phyloP scores from a whole-genome alignment of 2,113 vertebrate species.

The Mohoua ochrocephala region DNA sequence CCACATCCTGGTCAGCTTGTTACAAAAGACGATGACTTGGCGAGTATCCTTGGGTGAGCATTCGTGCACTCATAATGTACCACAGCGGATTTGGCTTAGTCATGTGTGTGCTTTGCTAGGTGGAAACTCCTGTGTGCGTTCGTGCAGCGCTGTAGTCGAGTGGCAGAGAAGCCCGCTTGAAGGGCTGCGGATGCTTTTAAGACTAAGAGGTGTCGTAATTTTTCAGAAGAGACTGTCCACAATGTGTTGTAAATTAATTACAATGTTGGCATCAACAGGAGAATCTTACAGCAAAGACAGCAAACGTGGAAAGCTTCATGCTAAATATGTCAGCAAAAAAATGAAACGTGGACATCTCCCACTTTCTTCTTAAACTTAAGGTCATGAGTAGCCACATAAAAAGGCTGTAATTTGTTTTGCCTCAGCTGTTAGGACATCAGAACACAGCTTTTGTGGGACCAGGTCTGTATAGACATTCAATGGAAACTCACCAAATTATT shows the following conservation, averaged over 20 bases:
- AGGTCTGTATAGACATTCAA: neutral
- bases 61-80: neutral
- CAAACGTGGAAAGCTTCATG: neutral
- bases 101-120: neutral
- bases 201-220: neutral
- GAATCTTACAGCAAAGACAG: neutral
- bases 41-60: neutral
- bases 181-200: neutral
- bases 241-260: neutral
- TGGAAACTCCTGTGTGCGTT: neutral
- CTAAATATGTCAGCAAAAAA: neutral
- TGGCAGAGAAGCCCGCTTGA: neutral
- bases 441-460: neutral
- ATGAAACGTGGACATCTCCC: neutral
- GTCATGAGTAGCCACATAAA: neutral
- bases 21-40: neutral
- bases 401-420: neutral
- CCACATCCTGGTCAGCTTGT: slow-evolving; percentile 28
- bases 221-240: neutral
- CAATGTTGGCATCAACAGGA: neutral
- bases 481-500: neutral
- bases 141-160: neutral
- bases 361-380: neutral
- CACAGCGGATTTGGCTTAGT: neutral
- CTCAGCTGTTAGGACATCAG: neutral